Evolutionary conservation across 2,888 invertebrate species (phyloP), one percentile per base, ranked within the genome.

Genomic region (Meganola albula): DNA sequence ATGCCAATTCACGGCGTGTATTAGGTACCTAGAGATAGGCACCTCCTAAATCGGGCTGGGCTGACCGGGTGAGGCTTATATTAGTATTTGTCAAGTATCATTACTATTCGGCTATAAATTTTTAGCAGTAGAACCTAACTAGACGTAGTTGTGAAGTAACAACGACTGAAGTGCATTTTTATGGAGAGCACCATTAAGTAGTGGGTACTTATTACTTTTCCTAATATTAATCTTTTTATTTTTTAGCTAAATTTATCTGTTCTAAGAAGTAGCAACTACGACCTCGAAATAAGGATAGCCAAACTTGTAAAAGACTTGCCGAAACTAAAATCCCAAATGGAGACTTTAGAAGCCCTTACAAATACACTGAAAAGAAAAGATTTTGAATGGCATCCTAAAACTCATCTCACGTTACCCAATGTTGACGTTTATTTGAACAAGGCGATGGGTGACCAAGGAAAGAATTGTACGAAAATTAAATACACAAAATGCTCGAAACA

Each of bases 241-340:
- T 78, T 74, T 9, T 69, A 84, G 84, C 61, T 56, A 37, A 74
- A 74, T 32, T 37, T 84, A 4, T 55, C 60, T 0, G 6, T 41
- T 5, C 64, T 83, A 33, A 73, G 70, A 40, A 43, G 59, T 0
- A 68, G 59, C 23, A 83, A 83, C 39, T 32, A 54, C 0, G 63
- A 72, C 20, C 51, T 84, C 31, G 78, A 83, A 53, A 34, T 40
- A 10, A 65, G 71, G 37, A 60, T 84, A 14, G 42, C 54, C 1
- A 63, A 53, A 26, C 60, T 76, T 33, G 66, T 79, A 0, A 46
- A 63, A 33, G 74, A 77, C 26, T 34, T 84, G 5, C 80, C 82
- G 0, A 83, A 71, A 40, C 49, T 84, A 5, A 76, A 79, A 61
- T 72, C 74, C 0, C 77, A 84, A 55, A 53, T 83, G 1, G 70